Base-by-base conservation (phyloP, 2,797 vertebrate genomes). In the Ataeniobius toweri region DNA sequence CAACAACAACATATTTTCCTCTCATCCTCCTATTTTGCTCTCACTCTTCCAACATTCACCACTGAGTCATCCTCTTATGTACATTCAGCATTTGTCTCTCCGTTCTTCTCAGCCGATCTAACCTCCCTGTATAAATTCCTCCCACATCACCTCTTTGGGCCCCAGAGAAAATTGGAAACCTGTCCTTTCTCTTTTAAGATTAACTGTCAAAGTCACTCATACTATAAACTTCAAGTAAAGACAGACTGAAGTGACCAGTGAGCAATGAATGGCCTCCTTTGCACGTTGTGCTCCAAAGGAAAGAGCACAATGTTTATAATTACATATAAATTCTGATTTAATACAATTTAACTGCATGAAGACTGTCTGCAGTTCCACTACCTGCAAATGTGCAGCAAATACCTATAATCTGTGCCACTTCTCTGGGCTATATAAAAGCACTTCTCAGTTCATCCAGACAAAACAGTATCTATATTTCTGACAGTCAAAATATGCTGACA, bases 51-150 rank as follows among this genome's bases (percentile, higher is more conserved):
- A 41, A 74, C 76, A 74, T 74, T 82, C 55, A 77, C 14, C 78
- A 24, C 74, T 79, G 80, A 91, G 63, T 85, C 86, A 86, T 85
- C 80, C 75, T 78, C 77, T 89, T 82, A 81, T 86, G 80, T 82
- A 79, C 56, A 78, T 90, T 87, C 78, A 89, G 48, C 58, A 55
- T 78, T 76, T 75, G 79, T 85, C 72, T 73, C 68, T 55, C 44
- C 41, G 41, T 58, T 79, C 26, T 68, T 82, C 67, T 71, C 46
- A 75, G 39, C 61, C 56, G 82, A 75, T 86, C 76, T 88, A 46
- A 71, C 67, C 68, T 78, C 83, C 31, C 65, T 71, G 26, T 74
- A 77, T 80, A 83, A 89, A 89, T 80, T 84, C 79, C 55, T 85
- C 78, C 79, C 75, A 76, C 80, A 75, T 85, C 78, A 83, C 82